Conservation (phyloP, 2,797 vertebrate genomes). For the Acestrorhynchus altus region DNA sequence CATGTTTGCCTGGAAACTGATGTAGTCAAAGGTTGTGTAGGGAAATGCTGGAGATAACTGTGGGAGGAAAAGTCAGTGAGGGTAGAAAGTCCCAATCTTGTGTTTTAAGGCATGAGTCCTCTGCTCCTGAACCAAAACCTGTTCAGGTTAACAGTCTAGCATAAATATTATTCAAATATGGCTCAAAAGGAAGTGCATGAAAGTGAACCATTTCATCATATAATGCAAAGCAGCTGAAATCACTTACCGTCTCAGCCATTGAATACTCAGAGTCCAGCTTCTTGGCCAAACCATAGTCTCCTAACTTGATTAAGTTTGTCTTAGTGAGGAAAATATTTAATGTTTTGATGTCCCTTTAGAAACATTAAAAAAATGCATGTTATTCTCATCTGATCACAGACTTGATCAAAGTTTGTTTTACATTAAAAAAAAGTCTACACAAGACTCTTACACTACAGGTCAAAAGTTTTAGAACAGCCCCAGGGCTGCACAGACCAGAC, state of each 20-base stretch:
- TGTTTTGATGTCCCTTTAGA: slow-evolving; percentile 95
- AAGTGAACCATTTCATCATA: background rate
- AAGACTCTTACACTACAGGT: no score
- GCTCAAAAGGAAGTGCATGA: background rate
- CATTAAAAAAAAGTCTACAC: no score
- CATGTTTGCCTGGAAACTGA: background rate
- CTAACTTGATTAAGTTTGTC: slow-evolving; percentile 96
- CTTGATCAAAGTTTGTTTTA: background rate
- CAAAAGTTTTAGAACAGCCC: no score
- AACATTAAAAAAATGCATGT: slow-evolving; percentile 11
- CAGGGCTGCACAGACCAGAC: no score
- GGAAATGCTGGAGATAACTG: no score
- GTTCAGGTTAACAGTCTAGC: background rate
- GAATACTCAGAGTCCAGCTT: slow-evolving; percentile 94
- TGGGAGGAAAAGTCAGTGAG: no score
- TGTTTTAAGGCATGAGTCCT: background rate
- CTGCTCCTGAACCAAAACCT: background rate
- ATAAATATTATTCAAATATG: background rate
- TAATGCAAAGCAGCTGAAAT: slow-evolving; percentile 11
- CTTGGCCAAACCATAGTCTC: slow-evolving; percentile 97
- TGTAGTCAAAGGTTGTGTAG: no score
- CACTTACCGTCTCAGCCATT: slow-evolving; percentile 96
- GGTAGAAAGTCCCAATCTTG: no score
- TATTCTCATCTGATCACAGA: no score
- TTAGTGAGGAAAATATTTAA: slow-evolving; percentile 99